Evolutionary conservation across 2,797 vertebrate species (phyloP).

Genomic region (Danio kyathit): DNA sequence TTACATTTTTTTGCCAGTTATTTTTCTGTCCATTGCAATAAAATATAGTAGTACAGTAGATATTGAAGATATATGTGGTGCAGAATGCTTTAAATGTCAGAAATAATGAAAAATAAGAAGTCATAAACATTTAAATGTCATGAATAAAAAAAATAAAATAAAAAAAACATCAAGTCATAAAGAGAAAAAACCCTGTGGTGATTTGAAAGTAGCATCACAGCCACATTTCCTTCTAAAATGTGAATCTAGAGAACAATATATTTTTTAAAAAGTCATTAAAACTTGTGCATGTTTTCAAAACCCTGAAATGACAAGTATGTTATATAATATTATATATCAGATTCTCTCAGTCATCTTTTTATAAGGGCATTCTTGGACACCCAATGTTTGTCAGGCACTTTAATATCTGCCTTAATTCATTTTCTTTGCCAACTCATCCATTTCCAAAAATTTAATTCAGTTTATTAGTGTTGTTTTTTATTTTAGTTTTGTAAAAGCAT

Average conservation of each 20-base stretch:
- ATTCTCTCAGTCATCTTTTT: neutral
- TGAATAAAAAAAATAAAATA: neutral
- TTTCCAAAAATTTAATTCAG: neutral
- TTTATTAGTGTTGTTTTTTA: neutral
- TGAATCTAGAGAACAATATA: too few relatives aligned
- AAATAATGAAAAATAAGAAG: constrained; percentile 9
- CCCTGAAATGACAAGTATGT: too few relatives aligned
- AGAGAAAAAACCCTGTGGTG: neutral
- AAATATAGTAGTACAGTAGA: neutral
- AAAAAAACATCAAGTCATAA: neutral
- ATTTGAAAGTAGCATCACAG: neutral
- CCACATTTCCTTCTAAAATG: too few relatives aligned
- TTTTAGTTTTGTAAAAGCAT: neutral
- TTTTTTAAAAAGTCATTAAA: too few relatives aligned
- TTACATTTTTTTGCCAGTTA: neutral
- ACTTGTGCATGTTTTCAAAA: too few relatives aligned
- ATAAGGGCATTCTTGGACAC: neutral
- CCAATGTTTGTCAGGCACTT: neutral
- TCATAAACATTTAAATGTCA: constrained; percentile 29
- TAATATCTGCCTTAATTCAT: constrained; percentile 9
- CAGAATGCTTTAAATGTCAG: constrained; percentile 25
- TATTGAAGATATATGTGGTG: neutral
- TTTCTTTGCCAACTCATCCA: neutral
- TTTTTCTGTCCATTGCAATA: neutral
- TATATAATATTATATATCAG: neutral